Evolutionary conservation across 2,888 invertebrate genomes (phyloP).

Genomic region (Amphipoea lucens): DNA sequence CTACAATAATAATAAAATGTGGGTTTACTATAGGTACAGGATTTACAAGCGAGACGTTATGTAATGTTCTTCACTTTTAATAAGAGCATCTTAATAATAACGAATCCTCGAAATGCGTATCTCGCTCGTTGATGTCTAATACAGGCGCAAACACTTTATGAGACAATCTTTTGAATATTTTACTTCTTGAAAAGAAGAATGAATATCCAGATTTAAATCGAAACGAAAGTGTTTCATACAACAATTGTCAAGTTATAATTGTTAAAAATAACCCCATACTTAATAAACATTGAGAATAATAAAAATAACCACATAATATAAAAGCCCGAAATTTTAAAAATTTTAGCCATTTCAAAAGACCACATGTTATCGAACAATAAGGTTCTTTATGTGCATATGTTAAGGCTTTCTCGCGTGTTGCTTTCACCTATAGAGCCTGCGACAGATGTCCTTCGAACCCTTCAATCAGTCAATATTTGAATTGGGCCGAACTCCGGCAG

Average conservation of each 20-base stretch:
- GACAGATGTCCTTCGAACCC: conserved; percentile 88
- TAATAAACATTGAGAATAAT: conserved; percentile 31
- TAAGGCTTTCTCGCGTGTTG: conserved; percentile 76
- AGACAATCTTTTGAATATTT: neutral
- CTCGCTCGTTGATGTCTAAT: conserved; percentile 66
- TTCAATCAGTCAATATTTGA: conserved; percentile 90
- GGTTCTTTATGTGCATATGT: conserved; percentile 68
- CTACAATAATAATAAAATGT: neutral
- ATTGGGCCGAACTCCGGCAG: conserved; percentile 72
- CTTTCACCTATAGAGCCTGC: conserved; percentile 80
- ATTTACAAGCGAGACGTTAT: neutral
- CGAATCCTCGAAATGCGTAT: too few species aligned
- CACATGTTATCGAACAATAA: conserved; percentile 68
- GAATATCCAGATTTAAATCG: conserved; percentile 24
- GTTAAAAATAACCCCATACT: conserved; percentile 44
- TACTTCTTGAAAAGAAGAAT: neutral
- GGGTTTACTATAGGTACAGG: neutral
- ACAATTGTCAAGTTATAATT: conserved; percentile 37
- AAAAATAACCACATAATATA: conserved; percentile 25
- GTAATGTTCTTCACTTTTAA: neutral
- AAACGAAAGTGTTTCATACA: conserved; percentile 37
- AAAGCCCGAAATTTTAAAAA: conserved; percentile 30
- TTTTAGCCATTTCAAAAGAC: conserved; percentile 58
- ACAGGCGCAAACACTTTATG: conserved; percentile 18
- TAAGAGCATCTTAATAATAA: neutral